phyloP scores from a whole-genome alignment of 1,140 invertebrate genomes.

The Pseudomyrmex gracilis region DNA sequence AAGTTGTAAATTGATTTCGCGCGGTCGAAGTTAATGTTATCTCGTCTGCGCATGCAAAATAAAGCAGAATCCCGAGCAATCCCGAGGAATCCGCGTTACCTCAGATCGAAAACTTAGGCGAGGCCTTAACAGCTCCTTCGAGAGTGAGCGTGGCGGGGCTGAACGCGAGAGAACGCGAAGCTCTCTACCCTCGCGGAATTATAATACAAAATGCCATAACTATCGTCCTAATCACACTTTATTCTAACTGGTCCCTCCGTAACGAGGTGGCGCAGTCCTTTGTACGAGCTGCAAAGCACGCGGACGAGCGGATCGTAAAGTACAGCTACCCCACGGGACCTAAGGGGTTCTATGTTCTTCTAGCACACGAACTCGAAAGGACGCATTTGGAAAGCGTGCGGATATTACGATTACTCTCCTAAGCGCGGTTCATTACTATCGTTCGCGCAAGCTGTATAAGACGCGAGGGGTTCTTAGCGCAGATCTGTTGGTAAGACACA shows the following conservation, averaged over 20 bases:
- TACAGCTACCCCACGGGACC: conserved; percentile 80
- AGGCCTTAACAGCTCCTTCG: conserved; percentile 80
- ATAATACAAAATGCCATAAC: conserved; percentile 85
- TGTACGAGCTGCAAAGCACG: conserved; percentile 77
- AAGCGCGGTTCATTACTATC: conserved; percentile 76
- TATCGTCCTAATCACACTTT: conserved; percentile 85
- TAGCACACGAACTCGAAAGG: conserved; percentile 75
- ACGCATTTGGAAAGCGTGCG: conserved; percentile 73
- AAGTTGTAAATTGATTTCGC: conserved; percentile 48
- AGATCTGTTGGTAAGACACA: conserved; percentile 54
- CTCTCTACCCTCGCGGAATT: conserved; percentile 81
- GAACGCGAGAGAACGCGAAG: not conserved
- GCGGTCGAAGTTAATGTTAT: conserved; percentile 30
- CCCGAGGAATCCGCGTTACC: conserved; percentile 47
- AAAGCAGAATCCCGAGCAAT: conserved; percentile 54
- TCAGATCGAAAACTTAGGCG: conserved; percentile 79
- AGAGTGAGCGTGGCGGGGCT: conserved; percentile 55
- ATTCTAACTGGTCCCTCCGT: conserved; percentile 83
- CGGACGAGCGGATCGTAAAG: conserved; percentile 82
- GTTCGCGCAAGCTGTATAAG: conserved; percentile 63
- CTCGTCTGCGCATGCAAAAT: conserved; percentile 48
- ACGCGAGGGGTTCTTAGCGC: conserved; percentile 67
- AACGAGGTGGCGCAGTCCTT: conserved; percentile 81
- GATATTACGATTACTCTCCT: conserved; percentile 77
- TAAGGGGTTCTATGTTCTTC: conserved; percentile 71